Conservation (phyloP, 2,113 vertebrate species). For the Atractosteus spatula region DNA sequence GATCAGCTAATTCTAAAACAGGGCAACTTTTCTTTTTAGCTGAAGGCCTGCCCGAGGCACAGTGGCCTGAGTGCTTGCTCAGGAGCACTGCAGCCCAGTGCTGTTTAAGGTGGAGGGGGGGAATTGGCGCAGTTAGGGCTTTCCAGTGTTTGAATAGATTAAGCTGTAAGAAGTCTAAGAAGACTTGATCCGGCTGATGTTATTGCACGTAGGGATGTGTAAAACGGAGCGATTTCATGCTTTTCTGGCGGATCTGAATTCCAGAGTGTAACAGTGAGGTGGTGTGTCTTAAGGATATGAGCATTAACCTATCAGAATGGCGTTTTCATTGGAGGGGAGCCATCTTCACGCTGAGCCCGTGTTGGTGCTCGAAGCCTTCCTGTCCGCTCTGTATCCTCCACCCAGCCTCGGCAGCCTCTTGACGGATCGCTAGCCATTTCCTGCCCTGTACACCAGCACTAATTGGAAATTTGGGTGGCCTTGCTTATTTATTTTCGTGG, state of each 20-base stretch:
- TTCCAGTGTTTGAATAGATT: slow-evolving; percentile 57
- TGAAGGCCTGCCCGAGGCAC: too few species aligned
- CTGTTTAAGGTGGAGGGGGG: slow-evolving; percentile 63
- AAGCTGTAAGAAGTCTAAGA: slow-evolving; percentile 46
- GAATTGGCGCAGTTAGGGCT: slow-evolving; percentile 51
- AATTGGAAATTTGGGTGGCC: slow-evolving; percentile 99
- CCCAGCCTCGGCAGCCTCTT: slow-evolving; percentile 71
- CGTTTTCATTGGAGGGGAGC: slow-evolving; percentile 73
- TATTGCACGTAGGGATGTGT: slow-evolving; percentile 25
- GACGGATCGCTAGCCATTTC: slow-evolving; percentile 82
- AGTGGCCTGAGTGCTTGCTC: too few species aligned
- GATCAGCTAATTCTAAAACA: too few species aligned
- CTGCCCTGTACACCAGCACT: slow-evolving; percentile 88
- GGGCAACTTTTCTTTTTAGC: too few species aligned
- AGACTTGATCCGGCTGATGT: slow-evolving; percentile 56
- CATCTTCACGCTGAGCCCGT: slow-evolving; percentile 65
- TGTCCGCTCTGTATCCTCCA: slow-evolving; percentile 67
- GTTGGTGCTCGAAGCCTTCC: slow-evolving; percentile 62
- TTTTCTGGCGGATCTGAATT: slow-evolving; percentile 48
- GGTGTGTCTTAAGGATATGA: slow-evolving; percentile 61
- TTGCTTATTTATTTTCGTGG: slow-evolving; percentile 99
- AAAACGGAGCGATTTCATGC: slow-evolving; percentile 4
- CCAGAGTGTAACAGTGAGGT: slow-evolving; percentile 62
- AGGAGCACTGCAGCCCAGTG: slow-evolving; percentile 25
- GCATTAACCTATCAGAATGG: slow-evolving; percentile 61